These are phyloP conservation scores for Aspiorhynchus laticeps DNA, from an alignment of 2,113 vertebrate species.

Conservation along the genomic window DNA sequence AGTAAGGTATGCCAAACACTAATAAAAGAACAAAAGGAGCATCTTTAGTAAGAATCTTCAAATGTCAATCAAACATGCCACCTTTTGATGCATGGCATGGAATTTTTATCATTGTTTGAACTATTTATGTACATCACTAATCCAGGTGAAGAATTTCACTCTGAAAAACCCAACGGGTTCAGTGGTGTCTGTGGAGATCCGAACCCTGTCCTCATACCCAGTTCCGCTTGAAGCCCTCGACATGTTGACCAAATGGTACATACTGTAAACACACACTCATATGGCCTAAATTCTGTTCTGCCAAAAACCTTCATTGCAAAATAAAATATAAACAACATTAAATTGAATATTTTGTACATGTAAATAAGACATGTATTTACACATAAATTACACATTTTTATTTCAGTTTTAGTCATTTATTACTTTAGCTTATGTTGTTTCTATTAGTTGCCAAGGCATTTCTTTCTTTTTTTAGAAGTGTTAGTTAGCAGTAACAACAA, in stretches of 20 bases:
- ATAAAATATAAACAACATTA: no score
- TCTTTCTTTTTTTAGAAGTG: neutral
- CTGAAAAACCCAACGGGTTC: constrained; percentile 90
- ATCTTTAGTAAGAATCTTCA: neutral
- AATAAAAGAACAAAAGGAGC: neutral
- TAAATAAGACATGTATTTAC: neutral
- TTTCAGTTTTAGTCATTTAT: neutral
- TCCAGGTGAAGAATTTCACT: constrained; percentile 85
- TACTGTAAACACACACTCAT: constrained; percentile 2
- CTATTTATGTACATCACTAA: neutral
- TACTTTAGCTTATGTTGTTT: neutral
- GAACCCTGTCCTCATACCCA: constrained; percentile 87
- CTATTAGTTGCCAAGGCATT: no score
- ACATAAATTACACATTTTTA: neutral
- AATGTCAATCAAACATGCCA: neutral
- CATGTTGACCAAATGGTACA: constrained; percentile 90
- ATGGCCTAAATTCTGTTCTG: neutral
- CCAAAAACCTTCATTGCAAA: neutral
- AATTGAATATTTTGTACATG: neutral
- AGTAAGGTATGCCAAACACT: constrained; percentile 78
- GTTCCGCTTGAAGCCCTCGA: constrained; percentile 83
- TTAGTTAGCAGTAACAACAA: neutral
- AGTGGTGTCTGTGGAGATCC: constrained; percentile 88
- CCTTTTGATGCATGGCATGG: neutral
- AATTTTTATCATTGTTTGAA: neutral